Percentiles rank a stretch among this genome's conserved stretches.
Conservation (phyloP, 2,113 vertebrate genomes). For the Propithecus coquereli region DNA sequence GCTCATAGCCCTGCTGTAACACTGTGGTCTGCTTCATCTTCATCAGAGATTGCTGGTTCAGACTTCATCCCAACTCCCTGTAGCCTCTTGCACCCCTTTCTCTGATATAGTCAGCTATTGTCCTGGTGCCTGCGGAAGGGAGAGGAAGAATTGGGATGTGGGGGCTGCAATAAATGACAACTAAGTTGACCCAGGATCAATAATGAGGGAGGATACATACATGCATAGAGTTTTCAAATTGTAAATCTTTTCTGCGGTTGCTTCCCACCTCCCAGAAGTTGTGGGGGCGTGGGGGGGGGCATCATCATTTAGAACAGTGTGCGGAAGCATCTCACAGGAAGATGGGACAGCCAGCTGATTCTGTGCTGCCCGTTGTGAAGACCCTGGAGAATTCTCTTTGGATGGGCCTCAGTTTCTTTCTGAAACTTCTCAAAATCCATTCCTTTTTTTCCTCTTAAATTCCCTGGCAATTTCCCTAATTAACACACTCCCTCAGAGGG, state of each 20-base stretch:
- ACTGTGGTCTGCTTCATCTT: neutral
- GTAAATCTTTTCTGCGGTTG: neutral
- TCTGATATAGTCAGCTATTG: neutral
- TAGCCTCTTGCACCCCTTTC: neutral
- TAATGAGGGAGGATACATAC: neutral
- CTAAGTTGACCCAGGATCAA: neutral
- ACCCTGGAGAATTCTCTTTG: neutral
- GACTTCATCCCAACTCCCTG: neutral
- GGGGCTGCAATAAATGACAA: neutral
- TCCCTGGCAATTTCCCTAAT: neutral
- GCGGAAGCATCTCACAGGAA: neutral
- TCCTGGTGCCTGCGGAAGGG: neutral
- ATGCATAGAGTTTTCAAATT: neutral
- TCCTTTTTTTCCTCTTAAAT: neutral
- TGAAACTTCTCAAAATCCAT: neutral
- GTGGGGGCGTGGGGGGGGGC: neutral
- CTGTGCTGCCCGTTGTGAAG: neutral
- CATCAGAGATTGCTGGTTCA: neutral
- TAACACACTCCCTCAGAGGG: neutral
- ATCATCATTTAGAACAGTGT: accelerated
- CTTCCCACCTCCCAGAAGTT: neutral
- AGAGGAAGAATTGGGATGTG: neutral
- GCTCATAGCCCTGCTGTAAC: no score
- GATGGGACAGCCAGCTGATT: neutral
- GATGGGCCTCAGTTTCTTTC: neutral